A percentile compares a stretch with the other conserved stretches of the same genome.
Evolutionary conservation across 2,888 invertebrate genomes (phyloP).

Genomic region (Noctua janthe): DNA sequence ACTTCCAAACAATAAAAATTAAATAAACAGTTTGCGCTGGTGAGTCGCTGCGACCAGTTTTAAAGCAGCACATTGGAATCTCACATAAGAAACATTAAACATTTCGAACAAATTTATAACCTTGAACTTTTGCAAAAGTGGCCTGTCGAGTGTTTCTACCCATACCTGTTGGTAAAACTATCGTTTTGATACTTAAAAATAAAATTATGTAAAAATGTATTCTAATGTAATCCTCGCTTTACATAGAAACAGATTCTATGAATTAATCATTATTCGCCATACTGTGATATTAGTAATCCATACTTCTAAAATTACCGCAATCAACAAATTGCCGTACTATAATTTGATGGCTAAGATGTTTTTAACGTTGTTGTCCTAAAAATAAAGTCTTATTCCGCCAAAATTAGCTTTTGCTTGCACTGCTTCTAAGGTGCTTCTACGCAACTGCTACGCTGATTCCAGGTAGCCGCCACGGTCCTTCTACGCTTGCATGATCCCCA

Average conservation of each 20-base stretch:
- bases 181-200: constrained; percentile 10
- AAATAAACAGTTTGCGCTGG: background rate
- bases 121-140: constrained; percentile 17
- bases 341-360: background rate
- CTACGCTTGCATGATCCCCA: background rate
- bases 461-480: too few relatives aligned
- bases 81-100: background rate
- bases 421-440: background rate
- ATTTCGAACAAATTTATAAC: background rate
- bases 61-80: background rate
- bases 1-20: background rate
- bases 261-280: background rate
- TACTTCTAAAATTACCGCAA: background rate
- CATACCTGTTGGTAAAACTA: background rate
- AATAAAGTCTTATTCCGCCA: background rate
- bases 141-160: background rate
- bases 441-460: background rate
- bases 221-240: background rate
- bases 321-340: too few relatives aligned
- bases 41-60: constrained; percentile 4
- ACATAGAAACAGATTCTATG: background rate
- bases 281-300: background rate
- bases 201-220: constrained; percentile 9
- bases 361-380: background rate
- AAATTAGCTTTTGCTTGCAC: background rate